Evolutionary conservation across 2,797 vertebrate genomes (phyloP), one percentile per base, ranked within the genome.

Genomic region (Helicolenus hilgendorfi): DNA sequence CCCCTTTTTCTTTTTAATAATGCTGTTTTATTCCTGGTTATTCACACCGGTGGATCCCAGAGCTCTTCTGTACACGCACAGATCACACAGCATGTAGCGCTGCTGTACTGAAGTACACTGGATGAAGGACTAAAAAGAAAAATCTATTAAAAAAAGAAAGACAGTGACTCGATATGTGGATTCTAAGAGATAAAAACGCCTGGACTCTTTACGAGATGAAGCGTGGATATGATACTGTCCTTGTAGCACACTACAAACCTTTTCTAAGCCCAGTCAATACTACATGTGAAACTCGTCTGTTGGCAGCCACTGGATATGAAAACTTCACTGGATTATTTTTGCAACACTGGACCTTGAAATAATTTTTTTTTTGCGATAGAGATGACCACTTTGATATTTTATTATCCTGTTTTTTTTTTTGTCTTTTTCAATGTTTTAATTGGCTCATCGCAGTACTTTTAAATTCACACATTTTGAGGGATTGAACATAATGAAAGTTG

Each of bases 291-390:
- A n/a, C 35, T 68, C 1, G 3, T 58, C 75, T 85, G 53, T 38
- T 78, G 63, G 33, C n/a, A 62, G 75, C 63, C 76, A 86, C 89
- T 92, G 88, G 87, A 85, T 64, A 20, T 27, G 20, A 90, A 79
- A 58, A 18, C 20, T 14, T 85, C 85, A 91, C 88, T 94, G 94
- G 92, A 94, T 89, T 81, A 60, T 49, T 75, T 80, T 79, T 65
- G 55, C 75, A 83, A 87, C 91, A 92, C 88, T 94, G 89, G 91
- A 94, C 58, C 26, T 62, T 72, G 59, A 81, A 81, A 11, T 65
- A 56, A 20, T 7, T 64, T 49, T 64, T 70, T 58, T 45, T 38
- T 65, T 49, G 79, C 7, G 53, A 56, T 20, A 14, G 81, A 72
- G 62, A 55, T 7, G 36, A 77, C 56, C 27, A 75, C 49, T 77